A percentile compares a stretch with the other conserved stretches of the same genome.
Conservation (phyloP, 92 coral and sea anemone species). For the Epizoanthus illoricatus region DNA sequence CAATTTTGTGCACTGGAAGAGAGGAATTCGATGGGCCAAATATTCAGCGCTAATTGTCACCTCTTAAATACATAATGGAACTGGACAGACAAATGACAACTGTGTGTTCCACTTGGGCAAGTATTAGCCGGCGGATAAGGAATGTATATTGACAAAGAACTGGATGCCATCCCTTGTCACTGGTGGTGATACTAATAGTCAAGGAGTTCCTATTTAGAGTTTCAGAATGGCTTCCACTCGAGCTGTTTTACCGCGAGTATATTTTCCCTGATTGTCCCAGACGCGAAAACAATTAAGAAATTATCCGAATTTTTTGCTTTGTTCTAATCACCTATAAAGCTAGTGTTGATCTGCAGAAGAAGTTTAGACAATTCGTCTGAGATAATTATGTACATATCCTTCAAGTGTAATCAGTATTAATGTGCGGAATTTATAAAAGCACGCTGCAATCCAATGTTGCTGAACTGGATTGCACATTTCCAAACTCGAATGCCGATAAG, state of each 20-base stretch:
- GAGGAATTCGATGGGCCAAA: not conserved
- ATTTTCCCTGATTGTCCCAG: not conserved
- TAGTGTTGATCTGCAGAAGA: not conserved
- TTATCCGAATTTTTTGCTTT: slow-evolving; percentile 14
- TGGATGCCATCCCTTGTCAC: too few relatives aligned
- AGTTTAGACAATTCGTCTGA: slow-evolving; percentile 7
- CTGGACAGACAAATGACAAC: not conserved
- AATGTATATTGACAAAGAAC: slow-evolving; percentile 1
- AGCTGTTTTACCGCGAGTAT: not conserved
- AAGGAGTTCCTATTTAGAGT: too few relatives aligned
- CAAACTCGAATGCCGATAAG: not conserved
- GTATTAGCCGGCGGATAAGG: slow-evolving; percentile 1
- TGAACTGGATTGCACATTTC: not conserved
- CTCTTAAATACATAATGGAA: not conserved
- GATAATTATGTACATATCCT: not conserved
- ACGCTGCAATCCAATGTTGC: not conserved
- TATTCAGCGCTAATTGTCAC: not conserved
- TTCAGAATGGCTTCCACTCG: too few relatives aligned
- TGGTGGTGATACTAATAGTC: too few relatives aligned
- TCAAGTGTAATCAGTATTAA: not conserved
- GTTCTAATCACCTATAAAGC: slow-evolving; percentile 2
- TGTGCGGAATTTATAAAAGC: too few relatives aligned
- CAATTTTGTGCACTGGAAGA: not conserved
- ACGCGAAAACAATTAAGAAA: not conserved
- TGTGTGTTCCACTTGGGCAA: not conserved